A percentile compares a stretch with the other conserved stretches of the same genome.
Evolutionary conservation across 2,797 vertebrate genomes (phyloP).

Genomic region (Bryconaethiops microstoma): DNA sequence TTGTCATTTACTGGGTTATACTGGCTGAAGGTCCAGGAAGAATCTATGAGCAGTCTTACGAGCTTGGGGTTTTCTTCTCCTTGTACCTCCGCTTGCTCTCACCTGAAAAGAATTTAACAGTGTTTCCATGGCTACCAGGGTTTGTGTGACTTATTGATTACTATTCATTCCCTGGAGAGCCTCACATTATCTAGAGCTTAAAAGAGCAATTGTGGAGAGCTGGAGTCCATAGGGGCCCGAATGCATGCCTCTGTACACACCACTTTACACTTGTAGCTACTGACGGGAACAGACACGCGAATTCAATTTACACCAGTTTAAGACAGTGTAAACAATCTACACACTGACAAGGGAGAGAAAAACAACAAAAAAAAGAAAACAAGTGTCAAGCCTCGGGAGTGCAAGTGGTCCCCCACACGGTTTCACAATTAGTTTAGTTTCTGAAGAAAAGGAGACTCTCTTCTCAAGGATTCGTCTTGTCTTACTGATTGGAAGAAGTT

Average conservation of each 20-base stretch:
- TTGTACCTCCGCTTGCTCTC: slow-evolving; percentile 69
- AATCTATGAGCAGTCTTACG: slow-evolving; percentile 81
- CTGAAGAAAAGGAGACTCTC: slow-evolving; percentile 37
- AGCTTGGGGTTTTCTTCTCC: slow-evolving; percentile 56
- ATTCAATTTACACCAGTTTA: slow-evolving; percentile 83
- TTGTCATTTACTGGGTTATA: background rate
- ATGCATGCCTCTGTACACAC: slow-evolving; percentile 70
- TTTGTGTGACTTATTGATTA: slow-evolving; percentile 82
- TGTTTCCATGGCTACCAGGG: slow-evolving; percentile 81
- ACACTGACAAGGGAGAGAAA: slow-evolving; percentile 38
- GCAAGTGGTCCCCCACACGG: slow-evolving; percentile 56
- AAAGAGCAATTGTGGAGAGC: slow-evolving; percentile 66
- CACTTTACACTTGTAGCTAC: slow-evolving; percentile 79
- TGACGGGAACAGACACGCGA: slow-evolving; percentile 71
- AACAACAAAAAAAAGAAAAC: slow-evolving; percentile 10
- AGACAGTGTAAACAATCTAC: slow-evolving; percentile 77
- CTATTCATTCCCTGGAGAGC: slow-evolving; percentile 61
- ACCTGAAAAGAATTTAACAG: slow-evolving; percentile 80
- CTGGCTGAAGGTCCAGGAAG: slow-evolving; percentile 70
- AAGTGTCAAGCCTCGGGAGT: slow-evolving; percentile 69
- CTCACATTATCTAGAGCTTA: slow-evolving; percentile 64
- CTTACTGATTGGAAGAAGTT: slow-evolving; percentile 43
- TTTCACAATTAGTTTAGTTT: slow-evolving; percentile 67
- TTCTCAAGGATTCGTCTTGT: slow-evolving; percentile 52
- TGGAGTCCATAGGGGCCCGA: slow-evolving; percentile 61